phyloP scores from a whole-genome alignment of 2,113 vertebrate genomes.

The Hirundichthys speculiger region DNA sequence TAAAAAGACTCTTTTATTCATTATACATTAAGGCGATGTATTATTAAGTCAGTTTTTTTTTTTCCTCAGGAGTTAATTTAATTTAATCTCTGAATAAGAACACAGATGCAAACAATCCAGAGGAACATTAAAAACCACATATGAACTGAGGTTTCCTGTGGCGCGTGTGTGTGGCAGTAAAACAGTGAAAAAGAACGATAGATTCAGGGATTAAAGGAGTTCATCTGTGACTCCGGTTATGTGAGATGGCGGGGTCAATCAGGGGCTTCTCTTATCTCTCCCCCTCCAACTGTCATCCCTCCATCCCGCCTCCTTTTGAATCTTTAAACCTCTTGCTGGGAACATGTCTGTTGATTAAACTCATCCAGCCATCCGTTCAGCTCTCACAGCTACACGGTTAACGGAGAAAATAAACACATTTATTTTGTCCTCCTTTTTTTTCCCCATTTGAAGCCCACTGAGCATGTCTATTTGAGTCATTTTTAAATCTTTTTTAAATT shows the following conservation, averaged over 20 bases:
- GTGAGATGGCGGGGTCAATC: conserved; percentile 31
- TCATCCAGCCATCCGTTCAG: too few species aligned
- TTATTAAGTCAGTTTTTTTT: conserved; percentile 44
- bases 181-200: neutral
- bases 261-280: conserved; percentile 7
- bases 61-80: conserved; percentile 12
- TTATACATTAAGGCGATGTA: conserved; percentile 30
- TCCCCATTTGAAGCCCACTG: neutral
- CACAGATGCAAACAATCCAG: conserved; percentile 3
- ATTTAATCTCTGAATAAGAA: too few species aligned
- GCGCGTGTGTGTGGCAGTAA: neutral
- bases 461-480: neutral
- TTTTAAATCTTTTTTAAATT: neutral
- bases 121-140: neutral
- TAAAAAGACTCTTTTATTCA: conserved; percentile 36
- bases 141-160: too few species aligned
- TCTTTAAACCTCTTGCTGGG: conserved; percentile 8
- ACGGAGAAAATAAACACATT: too few species aligned
- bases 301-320: too few species aligned
- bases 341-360: too few species aligned
- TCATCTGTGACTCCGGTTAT: conserved; percentile 37
- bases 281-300: too few species aligned
- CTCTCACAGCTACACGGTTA: too few species aligned
- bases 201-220: conserved; percentile 32
- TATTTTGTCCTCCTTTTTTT: neutral